A percentile compares a stretch with the other conserved stretches of the same genome.
phyloP scores from a whole-genome alignment of 1,140 invertebrate genomes.

The Aphelinus atriplicis region DNA sequence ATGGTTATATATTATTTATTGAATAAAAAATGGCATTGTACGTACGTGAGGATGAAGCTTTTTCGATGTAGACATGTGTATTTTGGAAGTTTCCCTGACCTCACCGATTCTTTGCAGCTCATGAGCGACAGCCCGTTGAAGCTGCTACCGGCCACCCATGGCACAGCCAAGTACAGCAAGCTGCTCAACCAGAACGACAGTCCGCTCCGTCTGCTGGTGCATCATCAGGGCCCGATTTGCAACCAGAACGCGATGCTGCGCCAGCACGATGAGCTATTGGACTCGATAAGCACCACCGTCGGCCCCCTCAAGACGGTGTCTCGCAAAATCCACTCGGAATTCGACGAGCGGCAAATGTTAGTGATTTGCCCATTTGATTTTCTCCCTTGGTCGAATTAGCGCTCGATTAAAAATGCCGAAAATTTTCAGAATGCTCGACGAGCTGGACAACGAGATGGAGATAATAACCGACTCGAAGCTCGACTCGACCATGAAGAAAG shows the following conservation, averaged over 20 bases:
- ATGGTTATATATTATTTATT: too few species aligned
- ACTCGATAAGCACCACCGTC: slow-evolving; percentile 86
- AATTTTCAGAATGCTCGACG: slow-evolving; percentile 88
- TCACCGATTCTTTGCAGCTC: neutral
- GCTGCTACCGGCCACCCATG: slow-evolving; percentile 69
- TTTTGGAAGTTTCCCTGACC: too few species aligned
- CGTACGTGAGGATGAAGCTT: too few species aligned
- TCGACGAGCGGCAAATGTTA: slow-evolving; percentile 94
- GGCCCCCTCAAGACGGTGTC: slow-evolving; percentile 91
- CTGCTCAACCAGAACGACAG: slow-evolving; percentile 88
- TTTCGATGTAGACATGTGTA: too few species aligned
- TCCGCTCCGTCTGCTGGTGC: slow-evolving; percentile 77
- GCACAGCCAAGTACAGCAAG: slow-evolving; percentile 87
- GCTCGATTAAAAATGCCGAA: slow-evolving; percentile 16
- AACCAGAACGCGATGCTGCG: slow-evolving; percentile 81
- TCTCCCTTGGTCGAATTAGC: neutral
- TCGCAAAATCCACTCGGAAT: slow-evolving; percentile 86
- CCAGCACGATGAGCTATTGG: slow-evolving; percentile 85
- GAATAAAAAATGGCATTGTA: too few species aligned
- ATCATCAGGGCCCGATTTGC: slow-evolving; percentile 67
- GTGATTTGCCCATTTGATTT: slow-evolving; percentile 52
- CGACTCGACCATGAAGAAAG: slow-evolving; percentile 95
- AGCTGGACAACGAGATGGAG: slow-evolving; percentile 93
- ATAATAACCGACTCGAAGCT: slow-evolving; percentile 90
- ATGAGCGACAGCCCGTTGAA: slow-evolving; percentile 68